phyloP scores from a whole-genome alignment of 1,140 invertebrate species.

The Drosophila virilis region DNA sequence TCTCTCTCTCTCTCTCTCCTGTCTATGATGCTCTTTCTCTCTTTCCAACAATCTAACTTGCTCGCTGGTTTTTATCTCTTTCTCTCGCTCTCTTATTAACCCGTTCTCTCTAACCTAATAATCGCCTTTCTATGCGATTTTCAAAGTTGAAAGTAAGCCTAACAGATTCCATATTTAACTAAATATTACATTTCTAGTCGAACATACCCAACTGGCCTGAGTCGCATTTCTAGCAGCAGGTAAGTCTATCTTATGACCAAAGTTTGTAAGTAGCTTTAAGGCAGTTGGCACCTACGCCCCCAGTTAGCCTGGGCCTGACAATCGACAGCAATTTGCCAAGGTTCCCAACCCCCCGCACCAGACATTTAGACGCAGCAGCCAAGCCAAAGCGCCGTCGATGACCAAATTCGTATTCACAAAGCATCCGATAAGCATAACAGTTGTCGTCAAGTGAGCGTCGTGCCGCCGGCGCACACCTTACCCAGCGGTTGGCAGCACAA shows the following conservation, averaged over 20 bases:
- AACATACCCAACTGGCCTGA: background rate
- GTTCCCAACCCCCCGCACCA: conserved; percentile 5
- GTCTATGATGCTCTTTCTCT: too few relatives aligned
- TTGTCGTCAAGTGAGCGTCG: conserved; percentile 68
- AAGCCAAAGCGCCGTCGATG: conserved; percentile 34
- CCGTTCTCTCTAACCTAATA: too few relatives aligned
- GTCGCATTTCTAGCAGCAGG: background rate
- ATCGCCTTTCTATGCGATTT: too few relatives aligned
- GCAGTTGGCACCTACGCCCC: conserved; percentile 71
- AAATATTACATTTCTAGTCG: background rate
- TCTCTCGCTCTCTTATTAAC: too few relatives aligned
- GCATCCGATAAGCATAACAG: conserved; percentile 81
- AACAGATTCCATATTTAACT: too few relatives aligned
- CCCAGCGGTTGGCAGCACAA: conserved; percentile 29
- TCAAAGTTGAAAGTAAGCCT: too few relatives aligned
- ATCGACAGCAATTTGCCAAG: conserved; percentile 73
- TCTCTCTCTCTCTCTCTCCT: background rate
- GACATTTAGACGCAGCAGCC: background rate
- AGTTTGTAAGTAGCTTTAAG: conserved; percentile 62
- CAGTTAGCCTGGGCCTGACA: conserved; percentile 62
- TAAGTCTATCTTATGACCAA: conserved; percentile 50
- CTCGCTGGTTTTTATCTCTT: too few relatives aligned
- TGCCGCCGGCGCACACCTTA: conserved; percentile 67
- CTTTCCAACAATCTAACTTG: too few relatives aligned
- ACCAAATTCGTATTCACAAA: conserved; percentile 77